phyloP scores from a whole-genome alignment of 2,113 vertebrate species.

The Puma concolor region DNA sequence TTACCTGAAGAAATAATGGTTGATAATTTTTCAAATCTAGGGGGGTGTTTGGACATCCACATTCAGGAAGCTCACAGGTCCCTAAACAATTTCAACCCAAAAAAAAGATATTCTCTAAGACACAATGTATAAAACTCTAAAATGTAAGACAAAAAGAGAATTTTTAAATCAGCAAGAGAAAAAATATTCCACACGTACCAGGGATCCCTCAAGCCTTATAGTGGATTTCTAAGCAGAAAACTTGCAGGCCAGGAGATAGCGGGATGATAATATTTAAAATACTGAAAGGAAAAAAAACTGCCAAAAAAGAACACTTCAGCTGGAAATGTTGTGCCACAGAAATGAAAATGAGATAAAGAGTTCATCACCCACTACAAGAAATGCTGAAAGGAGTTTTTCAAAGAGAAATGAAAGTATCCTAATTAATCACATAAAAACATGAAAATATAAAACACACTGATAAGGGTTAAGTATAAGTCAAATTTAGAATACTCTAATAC shows the following conservation, averaged over 20 bases:
- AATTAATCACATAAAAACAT: neutral
- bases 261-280: neutral
- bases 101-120: neutral
- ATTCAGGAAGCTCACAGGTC: neutral
- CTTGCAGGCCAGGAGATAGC: neutral
- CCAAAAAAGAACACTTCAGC: neutral
- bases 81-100: neutral
- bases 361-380: neutral
- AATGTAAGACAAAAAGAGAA: neutral
- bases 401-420: neutral
- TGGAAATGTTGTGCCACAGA: neutral
- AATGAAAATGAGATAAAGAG: neutral
- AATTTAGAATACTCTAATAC: neutral
- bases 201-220: neutral
- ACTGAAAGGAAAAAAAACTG: neutral
- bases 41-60: neutral
- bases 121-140: neutral
- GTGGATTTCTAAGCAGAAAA: neutral
- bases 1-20: neutral
- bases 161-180: neutral
- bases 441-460: neutral
- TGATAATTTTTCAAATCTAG: neutral
- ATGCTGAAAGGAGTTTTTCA: neutral
- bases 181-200: neutral
- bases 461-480: neutral